Evolutionary conservation across 2,797 vertebrate species (phyloP), one percentile per base, ranked within the genome.

Genomic region (Huso huso): DNA sequence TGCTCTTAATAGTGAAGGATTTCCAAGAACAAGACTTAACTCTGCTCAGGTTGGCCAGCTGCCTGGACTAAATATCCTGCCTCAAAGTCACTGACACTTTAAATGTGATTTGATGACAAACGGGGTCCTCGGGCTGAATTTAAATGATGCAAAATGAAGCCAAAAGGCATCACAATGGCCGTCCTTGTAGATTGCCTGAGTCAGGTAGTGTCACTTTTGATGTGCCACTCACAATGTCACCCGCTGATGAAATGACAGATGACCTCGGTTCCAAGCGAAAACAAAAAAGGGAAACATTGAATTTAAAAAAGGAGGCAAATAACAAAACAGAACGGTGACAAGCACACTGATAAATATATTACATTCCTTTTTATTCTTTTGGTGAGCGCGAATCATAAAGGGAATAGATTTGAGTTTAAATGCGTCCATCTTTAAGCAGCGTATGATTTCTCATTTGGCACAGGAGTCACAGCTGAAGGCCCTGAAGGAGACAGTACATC

Each of bases 391-490:
- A 37, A 7, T 18, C 61, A 37, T 23, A 8, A 9, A 48, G 61
- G 18, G 61, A 62, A 37, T 62, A 9, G 61, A 62, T 23, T 18
- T 62, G 61, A 62, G 61, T 18, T 62, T 8, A 62, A 62, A 62
- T 23, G 61, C 37, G 23, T 48, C 61, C 11, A 62, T 62, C 4
- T 9, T 49, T 64, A 59, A 69, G 55, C 52, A 59, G 67, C 18
- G 13, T 64, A 15, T 51, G 13, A 64, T 68, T 68, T 74, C 79
- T 63, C 69, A 6, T 66, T 79, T 80, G 80, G 75, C 65, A 10
- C 83, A 99, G 96, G 95, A 96, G 71, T 97, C 96, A 49, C 96
- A 99, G 86, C 80, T 99, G 77, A 97, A 95, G 81, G 96, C 95
- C 37, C 85, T 99, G 88, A 98, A 98, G 84, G 95, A 99, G 78